Base-by-base conservation (phyloP, 1,140 invertebrate species). In the Cryptotermes secundus region DNA sequence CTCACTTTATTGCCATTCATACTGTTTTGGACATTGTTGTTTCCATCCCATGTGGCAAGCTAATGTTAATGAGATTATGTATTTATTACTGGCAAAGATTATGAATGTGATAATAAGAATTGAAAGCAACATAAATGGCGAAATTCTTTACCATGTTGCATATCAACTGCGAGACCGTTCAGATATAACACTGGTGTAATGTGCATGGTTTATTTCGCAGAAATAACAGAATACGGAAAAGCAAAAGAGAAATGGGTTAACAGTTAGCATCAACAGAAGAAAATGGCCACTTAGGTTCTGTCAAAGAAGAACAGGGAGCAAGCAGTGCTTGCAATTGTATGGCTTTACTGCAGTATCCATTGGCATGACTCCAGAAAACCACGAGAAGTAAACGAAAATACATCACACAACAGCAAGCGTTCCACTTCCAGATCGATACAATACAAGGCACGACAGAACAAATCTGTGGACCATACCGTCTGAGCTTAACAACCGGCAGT, bases 321-420 rank as follows among this genome's bases (percentile, higher is more conserved):
- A 26, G 59, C 31, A 72, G 4, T 72, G 7, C n/a, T 31, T 72
- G 59, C n/a, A 49, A 49, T 14, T 42, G 38, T 42, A 3, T 59
- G 7, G 53, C 24, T 59, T 3, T 59, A 19, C 53, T n/a, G 53
- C 59, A 72, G 59, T 16, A 26, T 72, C n/a, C n/a, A 10, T 16
- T 72, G 59, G 59, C 59, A 72, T 31, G 59, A n/a, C 59, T 72
- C 59, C 59, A 72, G 59, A 72, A 72, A 72, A 72, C 26, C 53
- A 59, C 53, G 53, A n/a, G n/a, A n/a, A n/a, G n/a, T n/a, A 16
- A 59, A 59, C 4, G 53, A 59, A 26, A 59, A 59, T 59, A 72
- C 59, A 72, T 72, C n/a, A 31, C 59, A 26, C n/a, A 72, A 72
- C 59, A 72, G 59, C 31, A 31, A 72, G n/a, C n/a, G 31, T 14